phyloP scores from a whole-genome alignment of 2,888 invertebrate species.

The Globia sparganii region DNA sequence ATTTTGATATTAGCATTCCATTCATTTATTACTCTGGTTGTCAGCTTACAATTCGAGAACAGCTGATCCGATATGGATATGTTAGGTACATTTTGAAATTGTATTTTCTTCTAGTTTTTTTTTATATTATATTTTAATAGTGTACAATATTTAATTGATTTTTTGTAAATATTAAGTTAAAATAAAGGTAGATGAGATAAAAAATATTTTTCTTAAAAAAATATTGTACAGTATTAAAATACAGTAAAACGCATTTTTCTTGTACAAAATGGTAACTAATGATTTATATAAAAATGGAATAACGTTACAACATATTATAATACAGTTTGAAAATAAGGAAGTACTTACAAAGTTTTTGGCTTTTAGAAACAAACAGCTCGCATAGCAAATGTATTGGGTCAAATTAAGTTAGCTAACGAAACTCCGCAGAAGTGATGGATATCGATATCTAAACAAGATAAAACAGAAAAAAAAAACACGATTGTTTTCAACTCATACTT shows the following conservation, averaged over 20 bases:
- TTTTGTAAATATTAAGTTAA: background rate
- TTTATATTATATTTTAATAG: conserved; percentile 20
- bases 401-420: background rate
- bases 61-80: conserved; percentile 40
- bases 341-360: conserved; percentile 3
- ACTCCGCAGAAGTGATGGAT: background rate
- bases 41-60: conserved; percentile 45
- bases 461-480: no score
- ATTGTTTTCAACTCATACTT: background rate
- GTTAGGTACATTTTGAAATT: background rate
- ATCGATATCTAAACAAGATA: no score
- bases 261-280: conserved; percentile 57
- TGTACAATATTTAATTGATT: conserved; percentile 12
- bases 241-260: conserved; percentile 7
- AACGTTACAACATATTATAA: conserved; percentile 6
- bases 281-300: conserved; percentile 16
- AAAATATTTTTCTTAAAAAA: background rate
- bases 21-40: conserved; percentile 11
- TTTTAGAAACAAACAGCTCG: background rate
- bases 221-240: conserved; percentile 19
- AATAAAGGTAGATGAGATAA: no score
- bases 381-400: background rate
- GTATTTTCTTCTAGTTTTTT: background rate
- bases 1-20: background rate
- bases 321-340: conserved; percentile 16